Percentiles rank a stretch among this genome's conserved stretches.
These are phyloP conservation scores for Nemotelus nigrinus DNA, from an alignment of 2,888 invertebrate genomes.

Conservation along the genomic window DNA sequence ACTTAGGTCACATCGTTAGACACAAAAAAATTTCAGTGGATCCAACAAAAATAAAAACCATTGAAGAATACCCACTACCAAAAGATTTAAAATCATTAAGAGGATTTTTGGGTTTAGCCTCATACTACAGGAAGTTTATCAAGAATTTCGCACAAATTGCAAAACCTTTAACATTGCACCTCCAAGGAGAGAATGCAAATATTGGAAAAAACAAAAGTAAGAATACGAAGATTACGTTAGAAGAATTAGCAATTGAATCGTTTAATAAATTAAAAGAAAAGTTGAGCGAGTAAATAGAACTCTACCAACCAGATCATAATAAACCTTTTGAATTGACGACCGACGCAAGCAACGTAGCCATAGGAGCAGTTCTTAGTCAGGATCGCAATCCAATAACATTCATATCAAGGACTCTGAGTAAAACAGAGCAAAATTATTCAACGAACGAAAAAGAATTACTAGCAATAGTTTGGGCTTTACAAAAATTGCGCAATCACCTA, in stretches of 20 bases:
- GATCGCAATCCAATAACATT: constrained; percentile 56
- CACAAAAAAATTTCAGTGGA: constrained; percentile 30
- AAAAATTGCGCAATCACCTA: constrained; percentile 59
- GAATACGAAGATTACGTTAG: constrained; percentile 11
- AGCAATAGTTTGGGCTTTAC: constrained; percentile 58
- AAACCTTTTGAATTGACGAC: constrained; percentile 56
- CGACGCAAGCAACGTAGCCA: constrained; percentile 56
- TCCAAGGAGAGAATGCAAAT: constrained; percentile 49
- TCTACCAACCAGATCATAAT: constrained; percentile 56
- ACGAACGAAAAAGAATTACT: constrained; percentile 60
- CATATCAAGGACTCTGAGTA: constrained; percentile 56
- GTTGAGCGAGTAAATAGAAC: constrained; percentile 15
- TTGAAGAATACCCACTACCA: constrained; percentile 50
- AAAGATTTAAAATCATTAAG: constrained; percentile 51
- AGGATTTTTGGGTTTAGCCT: constrained; percentile 49
- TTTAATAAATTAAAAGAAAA: constrained; percentile 24
- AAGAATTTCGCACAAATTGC: constrained; percentile 49
- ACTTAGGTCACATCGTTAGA: constrained; percentile 44
- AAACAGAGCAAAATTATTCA: constrained; percentile 55
- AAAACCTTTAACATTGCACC: constrained; percentile 31
- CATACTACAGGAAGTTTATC: constrained; percentile 46
- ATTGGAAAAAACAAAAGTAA: constrained; percentile 46
- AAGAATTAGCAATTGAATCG: constrained; percentile 53
- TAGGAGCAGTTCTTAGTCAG: constrained; percentile 57
- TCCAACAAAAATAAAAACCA: constrained; percentile 50